Evolutionary conservation across 2,888 invertebrate genomes (phyloP).

Genomic region (Pachydiplax longipennis): DNA sequence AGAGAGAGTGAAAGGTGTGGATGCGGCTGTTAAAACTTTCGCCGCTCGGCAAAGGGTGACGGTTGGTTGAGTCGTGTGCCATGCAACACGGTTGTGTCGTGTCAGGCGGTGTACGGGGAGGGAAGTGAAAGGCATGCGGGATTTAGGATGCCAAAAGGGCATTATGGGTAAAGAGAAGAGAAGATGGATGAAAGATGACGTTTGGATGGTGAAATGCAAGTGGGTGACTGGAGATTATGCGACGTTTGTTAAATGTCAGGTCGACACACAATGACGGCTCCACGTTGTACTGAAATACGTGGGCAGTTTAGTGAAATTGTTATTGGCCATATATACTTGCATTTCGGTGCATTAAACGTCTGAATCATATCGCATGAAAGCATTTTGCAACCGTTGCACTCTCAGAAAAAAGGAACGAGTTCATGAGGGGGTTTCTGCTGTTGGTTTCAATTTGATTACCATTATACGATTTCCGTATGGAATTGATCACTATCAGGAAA

Average conservation of each 20-base stretch:
- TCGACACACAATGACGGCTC: too few relatives aligned
- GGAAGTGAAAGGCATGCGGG: neutral
- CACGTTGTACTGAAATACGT: too few relatives aligned
- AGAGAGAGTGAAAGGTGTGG: neutral
- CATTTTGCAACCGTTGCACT: too few relatives aligned
- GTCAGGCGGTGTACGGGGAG: neutral
- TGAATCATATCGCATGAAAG: too few relatives aligned
- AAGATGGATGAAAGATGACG: neutral
- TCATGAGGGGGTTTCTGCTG: too few relatives aligned
- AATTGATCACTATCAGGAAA: too few relatives aligned
- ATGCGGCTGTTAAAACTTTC: neutral
- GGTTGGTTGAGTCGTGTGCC: neutral
- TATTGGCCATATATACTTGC: too few relatives aligned
- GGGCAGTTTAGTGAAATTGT: too few relatives aligned
- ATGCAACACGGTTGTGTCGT: neutral
- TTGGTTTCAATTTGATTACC: too few relatives aligned
- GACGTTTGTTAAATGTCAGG: neutral
- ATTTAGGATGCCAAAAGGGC: neutral
- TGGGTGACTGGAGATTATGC: neutral
- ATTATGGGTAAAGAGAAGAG: neutral
- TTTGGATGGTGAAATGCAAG: neutral
- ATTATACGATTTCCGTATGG: too few relatives aligned
- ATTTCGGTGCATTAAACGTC: too few relatives aligned
- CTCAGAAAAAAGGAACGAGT: too few relatives aligned
- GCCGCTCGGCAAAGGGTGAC: neutral